phyloP scores from a whole-genome alignment of 30 jellyfish, hydroid and myxozoan genomes.

The Turritopsis dohrnii region DNA sequence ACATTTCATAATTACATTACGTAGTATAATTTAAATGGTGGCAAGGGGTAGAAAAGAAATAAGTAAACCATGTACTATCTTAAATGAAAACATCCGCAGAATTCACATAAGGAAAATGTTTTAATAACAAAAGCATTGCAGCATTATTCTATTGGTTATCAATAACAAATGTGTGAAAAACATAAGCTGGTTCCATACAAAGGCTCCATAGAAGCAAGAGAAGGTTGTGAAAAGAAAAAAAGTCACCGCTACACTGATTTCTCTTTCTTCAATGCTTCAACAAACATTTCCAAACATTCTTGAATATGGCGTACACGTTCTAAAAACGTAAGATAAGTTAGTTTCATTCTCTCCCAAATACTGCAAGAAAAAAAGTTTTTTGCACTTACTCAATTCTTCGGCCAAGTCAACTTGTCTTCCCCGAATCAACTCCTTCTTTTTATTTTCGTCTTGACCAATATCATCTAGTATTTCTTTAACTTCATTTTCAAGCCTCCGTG shows the following conservation, averaged over 20 bases:
- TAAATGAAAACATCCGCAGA: no score
- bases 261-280: constrained; percentile 91
- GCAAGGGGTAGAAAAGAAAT: neutral
- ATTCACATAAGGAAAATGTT: no score
- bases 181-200: no score
- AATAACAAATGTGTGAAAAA: no score
- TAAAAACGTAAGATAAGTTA: constrained; percentile 33
- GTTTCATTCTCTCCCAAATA: neutral
- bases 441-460: constrained; percentile 55
- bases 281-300: constrained; percentile 75
- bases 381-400: constrained; percentile 78
- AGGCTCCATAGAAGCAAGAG: no score
- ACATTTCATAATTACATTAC: neutral
- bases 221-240: neutral
- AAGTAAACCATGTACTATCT: neutral
- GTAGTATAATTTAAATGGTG: neutral
- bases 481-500: constrained; percentile 89
- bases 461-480: constrained; percentile 79
- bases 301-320: constrained; percentile 97
- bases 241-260: constrained; percentile 16
- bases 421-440: constrained; percentile 51
- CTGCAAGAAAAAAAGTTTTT: neutral
- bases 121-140: no score
- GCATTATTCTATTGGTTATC: no score
- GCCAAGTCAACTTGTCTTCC: constrained; percentile 98